Evolutionary conservation across 92 coral and sea anemone species (phyloP).

Genomic region (Palythoa grandis): DNA sequence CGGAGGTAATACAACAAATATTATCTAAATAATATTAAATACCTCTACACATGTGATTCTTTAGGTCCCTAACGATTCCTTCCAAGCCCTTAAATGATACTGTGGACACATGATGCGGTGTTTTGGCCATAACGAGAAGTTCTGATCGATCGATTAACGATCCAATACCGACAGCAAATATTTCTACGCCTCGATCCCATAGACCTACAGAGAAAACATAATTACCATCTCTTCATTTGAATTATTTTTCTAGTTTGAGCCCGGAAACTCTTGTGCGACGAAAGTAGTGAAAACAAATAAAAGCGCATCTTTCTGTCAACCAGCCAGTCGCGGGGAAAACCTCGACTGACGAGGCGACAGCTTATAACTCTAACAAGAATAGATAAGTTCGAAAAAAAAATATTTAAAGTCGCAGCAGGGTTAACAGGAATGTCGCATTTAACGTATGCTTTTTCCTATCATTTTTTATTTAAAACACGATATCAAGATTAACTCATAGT

Average conservation of each 20-base stretch:
- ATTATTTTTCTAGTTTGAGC: background rate
- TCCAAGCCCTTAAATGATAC: constrained; percentile 42
- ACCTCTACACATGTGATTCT: constrained; percentile 74
- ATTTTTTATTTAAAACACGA: no score
- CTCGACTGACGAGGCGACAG: background rate
- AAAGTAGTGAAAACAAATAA: no score
- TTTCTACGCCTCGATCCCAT: constrained; percentile 62
- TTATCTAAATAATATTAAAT: background rate
- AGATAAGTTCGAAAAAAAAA: background rate
- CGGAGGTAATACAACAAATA: background rate
- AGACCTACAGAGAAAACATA: constrained; percentile 19
- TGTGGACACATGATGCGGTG: constrained; percentile 73
- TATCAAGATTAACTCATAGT: no score
- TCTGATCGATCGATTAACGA: constrained; percentile 44
- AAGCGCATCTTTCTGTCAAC: no score
- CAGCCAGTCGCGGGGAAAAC: background rate
- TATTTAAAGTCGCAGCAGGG: background rate
- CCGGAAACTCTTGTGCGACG: no score
- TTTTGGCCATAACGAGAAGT: constrained; percentile 66
- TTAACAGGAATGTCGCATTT: no score
- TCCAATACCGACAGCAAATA: constrained; percentile 68
- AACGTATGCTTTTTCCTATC: no score
- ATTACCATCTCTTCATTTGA: no score
- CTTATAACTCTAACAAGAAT: background rate
- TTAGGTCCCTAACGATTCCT: constrained; percentile 49